Percentiles rank a stretch among this genome's conserved stretches.
phyloP scores from a whole-genome alignment of 2,113 vertebrate species.

The Silurus asotus region DNA sequence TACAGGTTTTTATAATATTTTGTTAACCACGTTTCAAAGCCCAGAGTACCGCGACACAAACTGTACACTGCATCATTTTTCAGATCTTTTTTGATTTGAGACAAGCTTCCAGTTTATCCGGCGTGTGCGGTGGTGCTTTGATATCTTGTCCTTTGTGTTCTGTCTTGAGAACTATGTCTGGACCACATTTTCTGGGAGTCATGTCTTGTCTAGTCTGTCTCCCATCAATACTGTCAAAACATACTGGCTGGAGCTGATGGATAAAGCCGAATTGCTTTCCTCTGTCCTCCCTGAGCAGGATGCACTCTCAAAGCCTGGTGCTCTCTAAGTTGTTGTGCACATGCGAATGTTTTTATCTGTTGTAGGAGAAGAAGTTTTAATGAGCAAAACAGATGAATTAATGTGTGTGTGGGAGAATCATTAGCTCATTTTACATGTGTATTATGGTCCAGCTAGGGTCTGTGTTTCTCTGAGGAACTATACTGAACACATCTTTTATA shows the following conservation, averaged over 20 bases:
- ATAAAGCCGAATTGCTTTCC: slow-evolving; percentile 5
- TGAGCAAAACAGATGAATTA: slow-evolving; percentile 37
- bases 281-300: slow-evolving; percentile 6
- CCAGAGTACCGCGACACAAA: not conserved
- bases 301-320: not conserved
- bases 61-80: not conserved
- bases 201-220: slow-evolving; percentile 10
- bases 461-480: not conserved
- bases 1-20: not conserved
- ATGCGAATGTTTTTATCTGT: slow-evolving; percentile 28
- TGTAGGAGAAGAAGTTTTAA: slow-evolving; percentile 20
- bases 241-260: slow-evolving; percentile 28
- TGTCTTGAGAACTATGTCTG: not conserved
- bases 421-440: not conserved
- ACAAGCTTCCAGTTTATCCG: not conserved
- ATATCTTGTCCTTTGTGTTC: not conserved
- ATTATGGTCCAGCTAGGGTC: not conserved
- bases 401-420: slow-evolving; percentile 7
- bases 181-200: not conserved
- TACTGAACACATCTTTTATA: not conserved
- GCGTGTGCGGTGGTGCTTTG: not conserved
- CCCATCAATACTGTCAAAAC: slow-evolving; percentile 30
- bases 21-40: slow-evolving; percentile 1
- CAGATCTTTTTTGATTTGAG: not conserved
- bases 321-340: slow-evolving; percentile 20